These are phyloP conservation scores for Syndactyla subalaris DNA, from an alignment of 2,797 vertebrate species.

Conservation along the genomic window DNA sequence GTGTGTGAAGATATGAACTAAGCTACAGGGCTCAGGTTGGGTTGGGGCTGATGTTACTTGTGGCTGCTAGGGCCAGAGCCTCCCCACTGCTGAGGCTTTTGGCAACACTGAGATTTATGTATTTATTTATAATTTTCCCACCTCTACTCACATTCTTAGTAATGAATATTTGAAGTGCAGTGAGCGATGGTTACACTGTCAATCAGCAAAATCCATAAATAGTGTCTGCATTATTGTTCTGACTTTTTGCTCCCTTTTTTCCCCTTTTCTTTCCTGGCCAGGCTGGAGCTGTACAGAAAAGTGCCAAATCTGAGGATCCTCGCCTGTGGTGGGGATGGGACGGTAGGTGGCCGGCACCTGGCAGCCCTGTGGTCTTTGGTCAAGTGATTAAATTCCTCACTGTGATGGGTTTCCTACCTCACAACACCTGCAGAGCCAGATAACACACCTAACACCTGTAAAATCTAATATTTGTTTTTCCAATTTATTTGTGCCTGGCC, in stretches of 20 bases:
- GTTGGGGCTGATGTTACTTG: background rate
- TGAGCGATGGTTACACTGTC: background rate
- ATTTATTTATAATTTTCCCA: background rate
- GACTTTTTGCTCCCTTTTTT: background rate
- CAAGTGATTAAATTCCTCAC: background rate
- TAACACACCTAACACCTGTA: rapidly evolving
- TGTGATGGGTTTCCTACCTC: background rate
- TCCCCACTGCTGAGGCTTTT: background rate
- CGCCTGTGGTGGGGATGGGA: conserved; percentile 96
- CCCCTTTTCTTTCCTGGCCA: conserved; percentile 35
- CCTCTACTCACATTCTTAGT: background rate
- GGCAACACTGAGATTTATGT: background rate
- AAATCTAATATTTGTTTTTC: background rate
- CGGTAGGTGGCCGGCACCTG: conserved; percentile 78
- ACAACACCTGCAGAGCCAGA: background rate
- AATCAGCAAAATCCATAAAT: background rate
- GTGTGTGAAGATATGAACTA: background rate
- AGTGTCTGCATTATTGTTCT: background rate
- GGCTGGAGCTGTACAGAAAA: conserved; percentile 96
- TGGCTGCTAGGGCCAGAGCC: background rate
- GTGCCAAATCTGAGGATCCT: conserved; percentile 97
- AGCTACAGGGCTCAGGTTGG: background rate
- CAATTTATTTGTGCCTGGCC: background rate
- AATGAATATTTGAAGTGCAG: background rate
- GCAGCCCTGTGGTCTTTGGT: rapidly evolving